A percentile compares a stretch with the other conserved stretches of the same genome.
These are phyloP conservation scores for Pogonus chalceus DNA, from an alignment of 1,140 invertebrate species.

Conservation along the genomic window DNA sequence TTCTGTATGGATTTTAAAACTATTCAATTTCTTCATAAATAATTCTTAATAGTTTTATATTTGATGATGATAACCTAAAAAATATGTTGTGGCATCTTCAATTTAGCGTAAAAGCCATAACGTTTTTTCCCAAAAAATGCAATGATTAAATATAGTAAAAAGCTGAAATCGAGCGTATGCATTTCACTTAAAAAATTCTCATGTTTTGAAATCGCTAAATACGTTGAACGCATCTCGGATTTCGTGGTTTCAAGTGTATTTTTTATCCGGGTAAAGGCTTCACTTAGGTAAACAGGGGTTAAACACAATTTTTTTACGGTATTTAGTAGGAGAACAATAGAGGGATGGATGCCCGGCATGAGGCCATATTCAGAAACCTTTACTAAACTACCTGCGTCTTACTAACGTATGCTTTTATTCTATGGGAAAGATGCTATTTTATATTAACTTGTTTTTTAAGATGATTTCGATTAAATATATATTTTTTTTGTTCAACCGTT, in stretches of 20 bases:
- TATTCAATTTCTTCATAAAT: no score
- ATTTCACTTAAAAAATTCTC: background rate
- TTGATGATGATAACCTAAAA: no score
- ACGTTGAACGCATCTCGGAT: background rate
- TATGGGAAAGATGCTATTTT: slow-evolving; percentile 3
- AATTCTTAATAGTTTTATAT: no score
- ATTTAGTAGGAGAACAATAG: slow-evolving; percentile 3
- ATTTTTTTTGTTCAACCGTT: no score
- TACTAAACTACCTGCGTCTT: background rate
- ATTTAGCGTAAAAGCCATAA: no score
- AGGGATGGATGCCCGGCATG: background rate
- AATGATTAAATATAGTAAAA: background rate
- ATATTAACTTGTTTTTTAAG: background rate
- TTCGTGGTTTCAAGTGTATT: background rate
- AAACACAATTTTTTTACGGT: background rate
- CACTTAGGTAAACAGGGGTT: slow-evolving; percentile 1
- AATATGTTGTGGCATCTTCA: no score
- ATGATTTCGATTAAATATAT: background rate
- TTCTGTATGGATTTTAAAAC: no score
- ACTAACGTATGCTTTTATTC: background rate
- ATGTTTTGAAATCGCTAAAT: background rate
- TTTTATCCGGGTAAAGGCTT: background rate
- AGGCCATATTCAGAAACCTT: background rate
- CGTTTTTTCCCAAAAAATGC: no score
- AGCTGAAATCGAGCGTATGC: background rate